Conservation (phyloP, 2,113 vertebrate species). For the Oryzias javanicus region DNA sequence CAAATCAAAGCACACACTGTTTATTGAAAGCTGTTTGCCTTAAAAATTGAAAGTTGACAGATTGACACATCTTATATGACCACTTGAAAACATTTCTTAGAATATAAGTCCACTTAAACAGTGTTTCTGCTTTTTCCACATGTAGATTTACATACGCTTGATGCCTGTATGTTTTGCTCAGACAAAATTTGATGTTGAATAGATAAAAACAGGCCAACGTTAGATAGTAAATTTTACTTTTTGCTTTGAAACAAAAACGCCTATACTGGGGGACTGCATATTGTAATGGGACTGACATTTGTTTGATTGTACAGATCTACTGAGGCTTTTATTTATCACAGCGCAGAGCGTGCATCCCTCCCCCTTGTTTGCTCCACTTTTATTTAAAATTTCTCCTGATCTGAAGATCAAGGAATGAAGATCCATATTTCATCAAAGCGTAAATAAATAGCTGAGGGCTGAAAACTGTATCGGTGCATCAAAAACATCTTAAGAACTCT, state of each 20-base stretch:
- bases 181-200: conserved; percentile 11
- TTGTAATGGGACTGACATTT: conserved; percentile 34
- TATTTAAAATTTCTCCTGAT: conserved; percentile 43
- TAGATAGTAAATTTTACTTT: conserved; percentile 10
- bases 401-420: conserved; percentile 53
- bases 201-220: conserved; percentile 22
- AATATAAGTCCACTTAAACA: no score
- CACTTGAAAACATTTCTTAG: no score
- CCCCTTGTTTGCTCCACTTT: conserved; percentile 25
- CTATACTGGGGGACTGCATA: conserved; percentile 27
- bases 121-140: not conserved
- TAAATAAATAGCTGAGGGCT: conserved; percentile 60
- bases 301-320: conserved; percentile 54
- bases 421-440: conserved; percentile 60
- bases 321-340: conserved; percentile 44
- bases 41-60: no score
- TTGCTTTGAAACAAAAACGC: conserved; percentile 13
- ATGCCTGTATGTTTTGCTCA: conserved; percentile 21
- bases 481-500: conserved; percentile 41
- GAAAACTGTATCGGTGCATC: conserved; percentile 38
- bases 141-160: conserved; percentile 21
- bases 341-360: conserved; percentile 14
- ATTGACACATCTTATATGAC: no score
- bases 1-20: no score
- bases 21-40: no score